A percentile compares a stretch with the other conserved stretches of the same genome.
Evolutionary conservation across 2,888 invertebrate species (phyloP).

Genomic region (Acrobasis repandana): DNA sequence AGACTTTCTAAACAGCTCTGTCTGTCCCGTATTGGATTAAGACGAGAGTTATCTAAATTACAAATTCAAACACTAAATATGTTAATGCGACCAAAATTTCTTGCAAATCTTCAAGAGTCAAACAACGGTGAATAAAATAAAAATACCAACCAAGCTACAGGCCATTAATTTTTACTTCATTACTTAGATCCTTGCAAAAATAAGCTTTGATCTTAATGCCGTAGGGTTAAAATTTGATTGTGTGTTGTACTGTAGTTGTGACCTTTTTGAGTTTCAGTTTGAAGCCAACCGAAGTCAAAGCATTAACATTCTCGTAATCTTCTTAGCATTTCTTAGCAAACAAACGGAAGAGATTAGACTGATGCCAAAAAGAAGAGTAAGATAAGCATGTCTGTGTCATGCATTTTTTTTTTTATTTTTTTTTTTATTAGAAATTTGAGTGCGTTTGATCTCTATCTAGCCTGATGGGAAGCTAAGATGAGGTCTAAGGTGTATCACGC

Average conservation of each 20-base stretch:
- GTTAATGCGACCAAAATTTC: conserved; percentile 35
- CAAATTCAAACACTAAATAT: conserved; percentile 32
- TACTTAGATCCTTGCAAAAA: conserved; percentile 33
- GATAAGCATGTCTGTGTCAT: neutral
- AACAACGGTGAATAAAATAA: conserved; percentile 49
- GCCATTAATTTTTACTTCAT: conserved; percentile 60
- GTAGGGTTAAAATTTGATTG: conserved; percentile 26
- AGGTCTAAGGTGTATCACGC: too few relatives aligned
- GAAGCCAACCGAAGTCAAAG: conserved; percentile 29
- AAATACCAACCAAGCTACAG: conserved; percentile 53
- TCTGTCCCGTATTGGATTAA: too few relatives aligned
- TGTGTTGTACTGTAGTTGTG: neutral
- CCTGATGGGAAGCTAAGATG: too few relatives aligned
- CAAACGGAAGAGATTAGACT: conserved; percentile 48
- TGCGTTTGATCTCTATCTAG: too few relatives aligned
- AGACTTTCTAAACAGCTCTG: too few relatives aligned
- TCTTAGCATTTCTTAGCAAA: conserved; percentile 64
- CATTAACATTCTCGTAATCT: conserved; percentile 71
- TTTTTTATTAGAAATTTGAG: too few relatives aligned
- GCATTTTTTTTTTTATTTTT: too few relatives aligned
- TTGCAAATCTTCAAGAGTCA: conserved; percentile 55
- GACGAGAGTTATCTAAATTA: conserved; percentile 35
- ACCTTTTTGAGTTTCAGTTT: neutral
- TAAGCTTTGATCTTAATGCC: conserved; percentile 7
- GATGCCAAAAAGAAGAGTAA: conserved; percentile 23